Percentiles rank a stretch among this genome's conserved stretches.
phyloP scores from a whole-genome alignment of 2,113 vertebrate species.

The Tauraco erythrolophus region DNA sequence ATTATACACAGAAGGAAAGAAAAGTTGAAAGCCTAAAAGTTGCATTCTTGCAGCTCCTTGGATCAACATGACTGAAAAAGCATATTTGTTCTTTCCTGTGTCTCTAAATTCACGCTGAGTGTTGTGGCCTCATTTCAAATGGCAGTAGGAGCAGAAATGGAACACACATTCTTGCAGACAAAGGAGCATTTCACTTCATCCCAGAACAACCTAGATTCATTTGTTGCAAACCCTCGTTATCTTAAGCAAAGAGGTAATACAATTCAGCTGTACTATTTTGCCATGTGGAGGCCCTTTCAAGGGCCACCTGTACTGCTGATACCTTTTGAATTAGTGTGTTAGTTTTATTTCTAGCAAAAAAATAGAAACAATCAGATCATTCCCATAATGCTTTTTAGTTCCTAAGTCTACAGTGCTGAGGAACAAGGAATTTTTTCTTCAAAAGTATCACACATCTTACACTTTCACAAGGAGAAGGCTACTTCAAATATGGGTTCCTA shows the following conservation, averaged over 20 bases:
- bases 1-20: background rate
- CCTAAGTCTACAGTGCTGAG: background rate
- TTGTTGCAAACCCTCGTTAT: background rate
- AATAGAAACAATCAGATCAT: background rate
- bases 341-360: background rate
- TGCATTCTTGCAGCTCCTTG: background rate
- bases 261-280: background rate
- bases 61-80: background rate
- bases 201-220: background rate
- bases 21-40: background rate
- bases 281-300: background rate
- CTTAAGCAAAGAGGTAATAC: background rate
- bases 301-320: background rate
- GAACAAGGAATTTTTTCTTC: background rate
- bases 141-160: background rate
- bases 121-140: background rate
- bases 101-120: background rate
- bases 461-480: background rate
- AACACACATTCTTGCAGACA: background rate
- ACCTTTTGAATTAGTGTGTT: background rate
- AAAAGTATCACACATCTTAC: background rate
- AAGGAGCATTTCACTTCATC: background rate
- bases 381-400: background rate
- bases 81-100: background rate
- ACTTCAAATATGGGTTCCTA: slow-evolving; percentile 11